phyloP scores from a whole-genome alignment of 2,113 vertebrate species.

The Pagrus major region DNA sequence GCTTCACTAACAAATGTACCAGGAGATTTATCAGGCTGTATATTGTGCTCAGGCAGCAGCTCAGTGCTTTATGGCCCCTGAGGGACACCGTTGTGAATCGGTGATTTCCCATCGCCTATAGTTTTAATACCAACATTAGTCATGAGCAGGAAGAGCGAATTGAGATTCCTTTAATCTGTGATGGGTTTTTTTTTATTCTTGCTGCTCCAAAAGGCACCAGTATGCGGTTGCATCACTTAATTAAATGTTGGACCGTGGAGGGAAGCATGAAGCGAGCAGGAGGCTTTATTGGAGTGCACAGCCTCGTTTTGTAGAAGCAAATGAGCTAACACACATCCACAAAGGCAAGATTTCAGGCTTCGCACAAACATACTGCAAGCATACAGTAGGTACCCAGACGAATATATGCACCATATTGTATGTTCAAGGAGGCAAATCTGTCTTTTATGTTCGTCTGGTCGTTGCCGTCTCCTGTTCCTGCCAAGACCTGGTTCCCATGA shows the following conservation, averaged over 20 bases:
- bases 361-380: neutral
- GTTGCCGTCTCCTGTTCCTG: constrained; percentile 5
- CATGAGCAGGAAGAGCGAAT: neutral
- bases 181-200: neutral
- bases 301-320: neutral
- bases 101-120: constrained; percentile 15
- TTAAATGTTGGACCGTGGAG: constrained; percentile 10
- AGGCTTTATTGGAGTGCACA: neutral
- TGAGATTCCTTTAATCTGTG: neutral
- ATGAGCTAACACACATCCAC: neutral
- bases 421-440: constrained; percentile 13
- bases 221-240: neutral
- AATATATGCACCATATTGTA: neutral
- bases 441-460: neutral
- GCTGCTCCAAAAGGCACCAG: neutral
- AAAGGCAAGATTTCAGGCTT: neutral
- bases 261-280: too few species aligned
- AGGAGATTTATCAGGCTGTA: neutral
- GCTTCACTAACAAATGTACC: neutral
- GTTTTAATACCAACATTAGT: constrained; percentile 45
- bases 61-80: constrained; percentile 24
- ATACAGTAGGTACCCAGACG: neutral
- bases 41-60: constrained; percentile 5
- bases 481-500: neutral
- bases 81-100: constrained; percentile 19